Evolutionary conservation across 2,797 vertebrate species (phyloP).

Genomic region (Spinus pinus): DNA sequence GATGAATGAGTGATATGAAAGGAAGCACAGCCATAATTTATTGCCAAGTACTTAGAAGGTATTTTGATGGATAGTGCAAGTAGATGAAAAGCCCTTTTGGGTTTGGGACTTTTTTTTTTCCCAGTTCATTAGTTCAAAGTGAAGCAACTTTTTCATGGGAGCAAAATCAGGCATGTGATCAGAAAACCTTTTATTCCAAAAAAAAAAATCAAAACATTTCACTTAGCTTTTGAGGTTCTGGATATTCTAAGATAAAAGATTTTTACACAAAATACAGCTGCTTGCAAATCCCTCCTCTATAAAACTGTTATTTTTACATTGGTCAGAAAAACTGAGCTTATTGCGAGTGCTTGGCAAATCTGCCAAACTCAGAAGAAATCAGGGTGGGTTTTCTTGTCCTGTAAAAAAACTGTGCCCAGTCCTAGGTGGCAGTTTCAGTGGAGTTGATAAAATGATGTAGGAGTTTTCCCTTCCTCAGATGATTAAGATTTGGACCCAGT

Average conservation of each 20-base stretch:
- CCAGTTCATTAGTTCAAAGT: slow-evolving; percentile 23
- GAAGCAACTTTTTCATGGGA: neutral
- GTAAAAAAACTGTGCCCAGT: neutral
- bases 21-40: slow-evolving; percentile 18
- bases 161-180: neutral
- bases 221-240: neutral
- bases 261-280: neutral
- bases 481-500: neutral
- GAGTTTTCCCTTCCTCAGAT: neutral
- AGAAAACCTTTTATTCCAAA: neutral
- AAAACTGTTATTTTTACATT: neutral
- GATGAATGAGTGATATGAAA: slow-evolving; percentile 11
- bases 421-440: neutral
- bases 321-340: neutral
- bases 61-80: slow-evolving; percentile 27
- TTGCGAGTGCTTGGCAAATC: neutral
- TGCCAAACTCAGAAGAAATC: neutral
- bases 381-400: neutral
- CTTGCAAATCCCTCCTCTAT: neutral
- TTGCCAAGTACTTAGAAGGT: neutral
- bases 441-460: neutral
- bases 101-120: neutral
- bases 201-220: neutral
- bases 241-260: neutral
- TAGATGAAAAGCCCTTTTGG: slow-evolving; percentile 25